A percentile compares a stretch with the other conserved stretches of the same genome.
Evolutionary conservation across 2,797 vertebrate genomes (phyloP).

Genomic region (Tangara arthus): DNA sequence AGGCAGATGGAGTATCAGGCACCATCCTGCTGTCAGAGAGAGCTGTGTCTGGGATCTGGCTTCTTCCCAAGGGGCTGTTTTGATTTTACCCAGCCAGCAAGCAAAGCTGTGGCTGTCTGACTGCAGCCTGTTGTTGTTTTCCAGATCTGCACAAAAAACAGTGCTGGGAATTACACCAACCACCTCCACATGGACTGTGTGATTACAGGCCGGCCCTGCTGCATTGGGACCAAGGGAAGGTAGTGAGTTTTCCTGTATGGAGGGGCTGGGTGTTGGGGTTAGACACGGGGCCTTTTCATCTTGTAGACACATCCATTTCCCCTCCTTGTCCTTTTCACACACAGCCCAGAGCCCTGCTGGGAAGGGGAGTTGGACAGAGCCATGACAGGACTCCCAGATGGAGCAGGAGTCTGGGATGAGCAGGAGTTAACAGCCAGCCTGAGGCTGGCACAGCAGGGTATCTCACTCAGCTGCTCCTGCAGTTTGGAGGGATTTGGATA

Average conservation of each 20-base stretch:
- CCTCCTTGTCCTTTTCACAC: neutral
- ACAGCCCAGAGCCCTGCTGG: neutral
- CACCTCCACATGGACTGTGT: conserved; percentile 91
- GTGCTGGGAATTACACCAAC: conserved; percentile 94
- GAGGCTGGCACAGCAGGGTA: neutral
- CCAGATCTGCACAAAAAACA: conserved; percentile 90
- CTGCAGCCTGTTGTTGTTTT: conserved; percentile 9
- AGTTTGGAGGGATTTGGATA: neutral
- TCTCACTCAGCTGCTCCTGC: neutral
- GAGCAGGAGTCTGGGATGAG: neutral
- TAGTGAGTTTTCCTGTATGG: conserved; percentile 31
- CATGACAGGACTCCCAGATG: neutral
- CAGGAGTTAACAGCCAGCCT: neutral
- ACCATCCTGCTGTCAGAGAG: neutral
- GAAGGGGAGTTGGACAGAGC: neutral
- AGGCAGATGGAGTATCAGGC: neutral
- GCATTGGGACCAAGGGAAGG: conserved; percentile 96
- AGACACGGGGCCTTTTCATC: neutral
- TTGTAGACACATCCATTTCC: neutral
- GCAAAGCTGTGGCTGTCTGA: neutral
- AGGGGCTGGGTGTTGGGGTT: neutral
- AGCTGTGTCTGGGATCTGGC: neutral
- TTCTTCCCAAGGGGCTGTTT: neutral
- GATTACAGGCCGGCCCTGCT: conserved; percentile 92
- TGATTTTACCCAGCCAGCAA: neutral